Evolutionary conservation across 2,888 invertebrate species (phyloP).

Genomic region (Acleris sparsana): DNA sequence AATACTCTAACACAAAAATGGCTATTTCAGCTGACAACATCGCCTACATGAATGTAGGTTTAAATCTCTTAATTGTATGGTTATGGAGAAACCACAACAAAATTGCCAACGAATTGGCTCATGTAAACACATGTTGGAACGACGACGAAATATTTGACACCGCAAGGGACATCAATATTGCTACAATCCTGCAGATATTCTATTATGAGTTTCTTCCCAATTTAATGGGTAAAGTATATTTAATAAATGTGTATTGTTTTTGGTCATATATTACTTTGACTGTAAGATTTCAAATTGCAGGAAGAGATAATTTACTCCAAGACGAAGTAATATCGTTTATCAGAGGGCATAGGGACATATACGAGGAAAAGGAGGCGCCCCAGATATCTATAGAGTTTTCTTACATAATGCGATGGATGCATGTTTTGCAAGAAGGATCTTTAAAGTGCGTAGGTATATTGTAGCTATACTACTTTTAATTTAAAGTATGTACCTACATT

Average conservation of each 20-base stretch:
- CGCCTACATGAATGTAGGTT: constrained; percentile 6
- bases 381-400: constrained; percentile 16
- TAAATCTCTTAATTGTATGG: constrained; percentile 17
- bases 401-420: constrained; percentile 20
- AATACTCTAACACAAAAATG: too few relatives aligned
- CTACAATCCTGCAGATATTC: constrained; percentile 21
- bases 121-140: constrained; percentile 27
- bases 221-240: constrained; percentile 21
- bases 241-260: not conserved
- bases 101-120: constrained; percentile 22
- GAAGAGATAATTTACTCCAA: constrained; percentile 8
- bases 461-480: too few relatives aligned
- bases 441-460: constrained; percentile 8
- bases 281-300: constrained; percentile 2
- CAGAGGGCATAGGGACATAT: constrained; percentile 7
- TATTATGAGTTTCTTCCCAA: constrained; percentile 23
- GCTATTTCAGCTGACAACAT: constrained; percentile 3
- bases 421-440: constrained; percentile 14
- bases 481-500: too few relatives aligned
- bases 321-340: not conserved
- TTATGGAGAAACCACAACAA: constrained; percentile 32
- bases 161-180: constrained; percentile 33
- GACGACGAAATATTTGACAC: constrained; percentile 28
- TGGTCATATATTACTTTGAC: not conserved
- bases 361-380: constrained; percentile 11